phyloP scores from a whole-genome alignment of 2,888 invertebrate genomes.

The Torymus auratus region DNA sequence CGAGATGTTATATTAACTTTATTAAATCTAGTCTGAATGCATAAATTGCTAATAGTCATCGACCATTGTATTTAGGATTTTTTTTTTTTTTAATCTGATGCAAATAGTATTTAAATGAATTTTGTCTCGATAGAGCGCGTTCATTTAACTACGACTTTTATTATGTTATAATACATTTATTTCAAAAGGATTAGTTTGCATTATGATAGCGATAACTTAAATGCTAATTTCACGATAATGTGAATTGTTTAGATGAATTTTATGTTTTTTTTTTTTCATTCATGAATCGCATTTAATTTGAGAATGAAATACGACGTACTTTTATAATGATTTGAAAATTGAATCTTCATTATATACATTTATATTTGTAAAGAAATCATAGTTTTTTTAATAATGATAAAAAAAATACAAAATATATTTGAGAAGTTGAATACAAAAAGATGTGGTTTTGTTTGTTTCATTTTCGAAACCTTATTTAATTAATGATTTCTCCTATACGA shows the following conservation, averaged over 20 bases:
- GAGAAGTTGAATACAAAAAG: neutral
- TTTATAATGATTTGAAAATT: slow-evolving; percentile 29
- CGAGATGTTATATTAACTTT: slow-evolving; percentile 34
- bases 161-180: neutral
- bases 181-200: slow-evolving; percentile 30
- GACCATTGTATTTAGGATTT: slow-evolving; percentile 29
- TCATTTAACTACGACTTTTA: no score
- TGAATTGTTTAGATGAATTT: neutral
- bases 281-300: slow-evolving; percentile 42
- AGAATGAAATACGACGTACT: slow-evolving; percentile 12
- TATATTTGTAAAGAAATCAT: slow-evolving; percentile 11
- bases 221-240: slow-evolving; percentile 3
- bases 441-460: neutral
- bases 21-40: slow-evolving; percentile 44
- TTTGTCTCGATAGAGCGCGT: neutral
- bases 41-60: slow-evolving; percentile 44
- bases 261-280: slow-evolving; percentile 3
- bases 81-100: slow-evolving; percentile 24
- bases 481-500: no score
- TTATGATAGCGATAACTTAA: neutral
- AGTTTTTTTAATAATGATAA: slow-evolving; percentile 25
- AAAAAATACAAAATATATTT: slow-evolving; percentile 17
- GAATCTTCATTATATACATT: neutral
- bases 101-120: slow-evolving; percentile 16
- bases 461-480: no score